A percentile compares a stretch with the other conserved stretches of the same genome.
Evolutionary conservation across 2,888 invertebrate genomes (phyloP).

Genomic region (Trachelus stipa): DNA sequence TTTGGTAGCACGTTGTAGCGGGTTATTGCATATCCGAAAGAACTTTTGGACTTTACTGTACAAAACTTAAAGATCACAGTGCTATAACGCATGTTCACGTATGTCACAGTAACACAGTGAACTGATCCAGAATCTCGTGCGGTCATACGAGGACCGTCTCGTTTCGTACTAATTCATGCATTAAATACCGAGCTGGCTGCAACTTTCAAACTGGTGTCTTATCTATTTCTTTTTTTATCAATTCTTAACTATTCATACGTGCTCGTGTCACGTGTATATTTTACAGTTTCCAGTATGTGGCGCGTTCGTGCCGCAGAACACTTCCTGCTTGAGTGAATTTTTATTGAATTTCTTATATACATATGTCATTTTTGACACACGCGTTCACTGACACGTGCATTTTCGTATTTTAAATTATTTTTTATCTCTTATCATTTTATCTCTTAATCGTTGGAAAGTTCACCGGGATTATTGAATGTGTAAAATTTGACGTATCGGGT

Average conservation of each 20-base stretch:
- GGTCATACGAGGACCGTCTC: not conserved
- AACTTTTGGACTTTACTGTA: not conserved
- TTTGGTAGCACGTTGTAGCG: not conserved
- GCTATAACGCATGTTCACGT: constrained; percentile 14
- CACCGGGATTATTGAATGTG: not conserved
- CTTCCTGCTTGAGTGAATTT: too few species aligned
- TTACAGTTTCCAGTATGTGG: not conserved
- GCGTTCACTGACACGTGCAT: not conserved
- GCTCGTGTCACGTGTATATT: not conserved
- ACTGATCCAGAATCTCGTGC: constrained; percentile 40
- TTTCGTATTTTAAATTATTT: not conserved
- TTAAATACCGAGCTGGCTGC: not conserved
- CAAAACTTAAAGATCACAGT: not conserved
- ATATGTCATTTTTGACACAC: too few species aligned
- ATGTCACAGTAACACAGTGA: constrained; percentile 50
- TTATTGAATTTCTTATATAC: not conserved
- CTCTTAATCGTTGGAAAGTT: not conserved
- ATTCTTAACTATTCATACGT: not conserved
- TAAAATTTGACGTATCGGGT: not conserved
- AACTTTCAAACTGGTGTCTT: not conserved
- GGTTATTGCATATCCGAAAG: not conserved
- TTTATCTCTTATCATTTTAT: not conserved
- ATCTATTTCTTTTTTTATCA: not conserved
- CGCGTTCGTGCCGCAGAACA: not conserved
- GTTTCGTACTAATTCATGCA: not conserved